Percentiles rank a stretch among this genome's conserved stretches.
Conservation (phyloP, 2,797 vertebrate species). For the Morus bassanus region DNA sequence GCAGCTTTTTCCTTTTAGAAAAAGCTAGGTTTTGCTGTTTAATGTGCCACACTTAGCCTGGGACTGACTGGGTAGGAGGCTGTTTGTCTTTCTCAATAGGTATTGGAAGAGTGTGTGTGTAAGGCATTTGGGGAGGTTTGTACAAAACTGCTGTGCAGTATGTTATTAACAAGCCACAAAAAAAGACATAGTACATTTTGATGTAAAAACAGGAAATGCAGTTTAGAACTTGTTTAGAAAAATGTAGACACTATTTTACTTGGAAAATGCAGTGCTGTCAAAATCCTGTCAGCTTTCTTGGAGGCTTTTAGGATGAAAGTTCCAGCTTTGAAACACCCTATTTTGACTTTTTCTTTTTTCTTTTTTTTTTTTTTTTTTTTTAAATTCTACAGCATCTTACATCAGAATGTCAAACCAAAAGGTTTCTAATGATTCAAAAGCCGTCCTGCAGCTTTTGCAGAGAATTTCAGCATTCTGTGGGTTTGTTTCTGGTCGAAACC, state of each 20-base stretch:
- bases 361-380: neutral
- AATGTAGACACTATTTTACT: neutral
- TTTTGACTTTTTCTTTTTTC: neutral
- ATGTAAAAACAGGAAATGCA: neutral
- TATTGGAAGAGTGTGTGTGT: neutral
- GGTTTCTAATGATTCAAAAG: neutral
- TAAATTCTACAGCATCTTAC: neutral
- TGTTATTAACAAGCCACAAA: neutral
- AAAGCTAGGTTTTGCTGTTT: neutral
- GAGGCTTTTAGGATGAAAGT: neutral
- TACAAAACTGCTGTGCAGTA: neutral
- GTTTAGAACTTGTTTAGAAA: neutral
- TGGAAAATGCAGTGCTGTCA: conserved; percentile 20
- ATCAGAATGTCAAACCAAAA: neutral
- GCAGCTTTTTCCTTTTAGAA: neutral
- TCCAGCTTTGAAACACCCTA: neutral
- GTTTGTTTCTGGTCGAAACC: neutral
- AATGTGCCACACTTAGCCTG: neutral
- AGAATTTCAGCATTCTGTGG: neutral
- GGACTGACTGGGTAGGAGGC: neutral
- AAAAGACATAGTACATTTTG: neutral
- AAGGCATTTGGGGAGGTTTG: neutral
- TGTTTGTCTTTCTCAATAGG: neutral
- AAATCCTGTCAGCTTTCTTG: neutral
- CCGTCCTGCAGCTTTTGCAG: neutral